These are phyloP conservation scores for Odontomyia ornata DNA, from an alignment of 2,888 invertebrate genomes.

Conservation along the genomic window DNA sequence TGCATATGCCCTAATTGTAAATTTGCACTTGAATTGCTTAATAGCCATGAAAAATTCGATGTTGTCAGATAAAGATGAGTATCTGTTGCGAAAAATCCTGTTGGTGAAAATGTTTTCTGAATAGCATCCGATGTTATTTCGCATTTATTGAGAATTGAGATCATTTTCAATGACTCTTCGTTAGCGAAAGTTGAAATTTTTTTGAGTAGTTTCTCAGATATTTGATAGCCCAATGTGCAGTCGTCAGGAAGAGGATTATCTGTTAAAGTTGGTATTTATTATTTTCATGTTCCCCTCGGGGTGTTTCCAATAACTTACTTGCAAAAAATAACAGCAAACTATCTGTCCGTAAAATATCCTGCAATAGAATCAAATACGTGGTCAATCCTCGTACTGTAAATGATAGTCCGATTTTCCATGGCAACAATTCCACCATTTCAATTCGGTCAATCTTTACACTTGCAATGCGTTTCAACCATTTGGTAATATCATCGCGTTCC, in stretches of 20 bases:
- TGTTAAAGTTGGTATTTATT: slow-evolving; percentile 52
- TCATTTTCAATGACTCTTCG: slow-evolving; percentile 61
- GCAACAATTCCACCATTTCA: slow-evolving; percentile 64
- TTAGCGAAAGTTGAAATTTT: slow-evolving; percentile 55
- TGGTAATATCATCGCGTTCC: slow-evolving; percentile 67
- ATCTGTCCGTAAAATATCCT: slow-evolving; percentile 67
- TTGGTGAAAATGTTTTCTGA: slow-evolving; percentile 56
- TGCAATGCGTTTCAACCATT: slow-evolving; percentile 66
- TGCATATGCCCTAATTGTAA: slow-evolving; percentile 62
- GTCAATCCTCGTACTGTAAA: slow-evolving; percentile 64
- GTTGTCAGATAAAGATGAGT: slow-evolving; percentile 64
- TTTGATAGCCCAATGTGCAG: slow-evolving; percentile 61
- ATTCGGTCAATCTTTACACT: slow-evolving; percentile 66
- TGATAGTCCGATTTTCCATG: slow-evolving; percentile 68
- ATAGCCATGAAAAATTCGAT: slow-evolving; percentile 65
- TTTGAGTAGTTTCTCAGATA: slow-evolving; percentile 60
- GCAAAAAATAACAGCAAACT: slow-evolving; percentile 66
- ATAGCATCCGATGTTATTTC: slow-evolving; percentile 58
- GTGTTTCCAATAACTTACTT: too few species aligned
- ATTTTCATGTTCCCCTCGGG: too few species aligned
- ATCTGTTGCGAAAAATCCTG: slow-evolving; percentile 61
- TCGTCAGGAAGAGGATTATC: slow-evolving; percentile 63
- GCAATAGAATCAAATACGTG: slow-evolving; percentile 62
- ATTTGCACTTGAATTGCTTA: slow-evolving; percentile 55
- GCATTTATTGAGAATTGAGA: slow-evolving; percentile 64